Evolutionary conservation across 1,140 invertebrate species (phyloP).

Genomic region (Ctenoplectra terminalis): DNA sequence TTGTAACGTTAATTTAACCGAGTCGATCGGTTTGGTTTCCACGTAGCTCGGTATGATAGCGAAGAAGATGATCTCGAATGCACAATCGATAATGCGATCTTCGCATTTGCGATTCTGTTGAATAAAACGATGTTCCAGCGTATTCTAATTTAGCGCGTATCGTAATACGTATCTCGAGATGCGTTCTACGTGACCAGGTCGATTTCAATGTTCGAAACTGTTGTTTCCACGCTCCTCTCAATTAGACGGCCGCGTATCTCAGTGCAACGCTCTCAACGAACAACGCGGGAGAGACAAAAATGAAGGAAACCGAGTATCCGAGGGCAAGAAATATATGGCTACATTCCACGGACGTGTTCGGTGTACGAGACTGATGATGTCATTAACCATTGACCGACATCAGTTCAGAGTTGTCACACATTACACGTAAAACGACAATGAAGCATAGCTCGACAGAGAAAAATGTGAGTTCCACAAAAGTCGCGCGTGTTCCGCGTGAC

Average conservation of each 20-base stretch:
- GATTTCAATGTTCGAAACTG: neutral
- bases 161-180: no score
- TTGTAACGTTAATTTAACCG: no score
- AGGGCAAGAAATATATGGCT: constrained; percentile 50
- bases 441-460: constrained; percentile 8
- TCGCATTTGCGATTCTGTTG: no score
- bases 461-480: constrained; percentile 28
- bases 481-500: neutral
- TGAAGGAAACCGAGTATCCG: constrained; percentile 6
- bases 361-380: constrained; percentile 59
- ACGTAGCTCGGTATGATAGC: no score
- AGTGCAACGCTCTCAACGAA: neutral
- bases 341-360: constrained; percentile 51
- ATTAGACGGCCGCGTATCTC: neutral
- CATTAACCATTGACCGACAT: constrained; percentile 59
- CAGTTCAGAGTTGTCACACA: constrained; percentile 40
- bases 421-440: constrained; percentile 24
- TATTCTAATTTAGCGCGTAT: no score
- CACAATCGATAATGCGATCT: no score
- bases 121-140: no score
- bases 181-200: neutral
- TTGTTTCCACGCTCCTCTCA: neutral
- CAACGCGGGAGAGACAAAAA: neutral
- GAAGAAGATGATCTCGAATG: no score
- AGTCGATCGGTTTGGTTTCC: no score